Percentiles rank a stretch among this genome's conserved stretches.
These are phyloP conservation scores for Psittacula echo DNA, from an alignment of 2,797 vertebrate species.

Conservation along the genomic window DNA sequence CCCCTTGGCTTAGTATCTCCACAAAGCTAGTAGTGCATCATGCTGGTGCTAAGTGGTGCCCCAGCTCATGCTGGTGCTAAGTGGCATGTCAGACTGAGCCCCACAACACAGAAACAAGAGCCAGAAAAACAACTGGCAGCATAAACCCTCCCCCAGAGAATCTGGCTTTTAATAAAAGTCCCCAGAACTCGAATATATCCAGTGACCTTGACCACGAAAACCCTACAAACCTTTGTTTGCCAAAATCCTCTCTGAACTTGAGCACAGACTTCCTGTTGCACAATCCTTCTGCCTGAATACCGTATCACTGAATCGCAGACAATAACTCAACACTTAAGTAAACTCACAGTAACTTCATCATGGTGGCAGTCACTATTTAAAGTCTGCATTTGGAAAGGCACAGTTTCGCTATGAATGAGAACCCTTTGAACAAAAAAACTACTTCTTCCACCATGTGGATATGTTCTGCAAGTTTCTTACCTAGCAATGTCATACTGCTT, in stretches of 20 bases:
- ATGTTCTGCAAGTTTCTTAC: not conserved
- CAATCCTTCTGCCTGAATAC: constrained; percentile 22
- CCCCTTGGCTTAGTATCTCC: rapidly evolving
- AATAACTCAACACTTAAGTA: constrained; percentile 18
- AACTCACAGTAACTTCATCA: constrained; percentile 18
- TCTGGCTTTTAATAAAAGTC: not conserved
- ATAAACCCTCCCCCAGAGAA: not conserved
- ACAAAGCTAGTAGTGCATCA: not conserved
- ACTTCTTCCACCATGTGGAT: not conserved
- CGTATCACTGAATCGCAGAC: not conserved
- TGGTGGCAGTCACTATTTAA: not conserved
- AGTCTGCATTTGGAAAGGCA: constrained; percentile 7
- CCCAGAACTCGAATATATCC: not conserved
- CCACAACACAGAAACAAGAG: not conserved
- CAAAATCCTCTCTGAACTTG: constrained; percentile 39
- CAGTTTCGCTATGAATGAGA: not conserved
- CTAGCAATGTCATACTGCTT: not conserved
- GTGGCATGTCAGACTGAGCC: not conserved
- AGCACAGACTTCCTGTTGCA: constrained; percentile 46
- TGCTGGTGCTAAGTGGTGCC: not conserved
- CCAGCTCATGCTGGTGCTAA: rapidly evolving
- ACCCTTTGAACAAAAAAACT: not conserved
- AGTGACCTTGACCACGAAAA: constrained; percentile 4
- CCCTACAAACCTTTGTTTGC: not conserved
- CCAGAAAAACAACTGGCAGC: not conserved